Conservation (phyloP, 2,888 invertebrate genomes). For the Caenorhabditis becei region DNA sequence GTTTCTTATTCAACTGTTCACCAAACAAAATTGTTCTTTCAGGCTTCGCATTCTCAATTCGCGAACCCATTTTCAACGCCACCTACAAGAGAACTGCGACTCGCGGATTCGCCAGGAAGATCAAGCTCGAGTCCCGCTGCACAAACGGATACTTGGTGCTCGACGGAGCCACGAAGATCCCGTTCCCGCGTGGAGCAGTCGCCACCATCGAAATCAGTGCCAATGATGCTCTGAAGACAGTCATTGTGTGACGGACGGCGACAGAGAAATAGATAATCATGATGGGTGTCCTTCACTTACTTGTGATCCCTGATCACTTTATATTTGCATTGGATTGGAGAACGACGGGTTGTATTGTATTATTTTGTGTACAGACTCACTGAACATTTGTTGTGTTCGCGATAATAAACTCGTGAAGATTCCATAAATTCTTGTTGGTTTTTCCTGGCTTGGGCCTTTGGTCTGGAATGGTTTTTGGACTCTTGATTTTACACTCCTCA, state of each 20-base stretch:
- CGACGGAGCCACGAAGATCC: conserved; percentile 94
- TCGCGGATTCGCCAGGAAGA: conserved; percentile 81
- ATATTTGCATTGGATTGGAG: conserved; percentile 22
- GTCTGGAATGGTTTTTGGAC: neutral
- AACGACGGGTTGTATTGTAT: conserved; percentile 21
- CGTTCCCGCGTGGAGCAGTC: conserved; percentile 94
- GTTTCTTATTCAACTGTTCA: conserved; percentile 2
- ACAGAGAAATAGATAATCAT: neutral
- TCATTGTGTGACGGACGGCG: conserved; percentile 35
- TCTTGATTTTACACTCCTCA: neutral
- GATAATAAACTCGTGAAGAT: conserved; percentile 5
- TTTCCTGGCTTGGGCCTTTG: neutral
- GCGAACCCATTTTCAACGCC: conserved; percentile 93
- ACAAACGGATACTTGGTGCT: conserved; percentile 90
- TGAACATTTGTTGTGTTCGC: neutral
- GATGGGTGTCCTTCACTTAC: conserved; percentile 9
- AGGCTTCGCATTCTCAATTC: conserved; percentile 90
- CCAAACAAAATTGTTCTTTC: conserved; percentile 41
- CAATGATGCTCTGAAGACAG: conserved; percentile 53
- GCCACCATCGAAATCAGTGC: conserved; percentile 90
- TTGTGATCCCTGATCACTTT: conserved; percentile 15
- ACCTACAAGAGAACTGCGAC: conserved; percentile 86
- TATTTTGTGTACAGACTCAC: conserved; percentile 4
- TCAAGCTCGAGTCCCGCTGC: conserved; percentile 92
- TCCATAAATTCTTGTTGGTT: neutral